Base-by-base conservation (phyloP, 2,113 vertebrate species). In the Protobothrops mucrosquamatus region DNA sequence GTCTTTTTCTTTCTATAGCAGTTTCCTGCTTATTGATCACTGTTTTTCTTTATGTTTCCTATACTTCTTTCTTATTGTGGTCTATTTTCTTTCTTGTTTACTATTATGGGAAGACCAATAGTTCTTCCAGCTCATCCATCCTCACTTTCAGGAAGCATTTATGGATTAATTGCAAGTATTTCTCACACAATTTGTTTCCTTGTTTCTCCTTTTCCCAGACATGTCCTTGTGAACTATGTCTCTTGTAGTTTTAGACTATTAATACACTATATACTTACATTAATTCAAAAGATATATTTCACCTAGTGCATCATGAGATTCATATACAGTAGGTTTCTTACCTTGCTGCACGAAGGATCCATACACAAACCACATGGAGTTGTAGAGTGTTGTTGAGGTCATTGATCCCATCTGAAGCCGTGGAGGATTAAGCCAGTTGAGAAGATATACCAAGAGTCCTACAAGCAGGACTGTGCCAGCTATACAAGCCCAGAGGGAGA, bases 321-420 rank as follows among this genome's bases (percentile, higher is more conserved):
- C 1, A 10, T 94, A 15, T 87, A 14, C 59, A 51, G 48, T 51
- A 51, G 48, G 91, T 93, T 93, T 23, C 98, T 98, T 98, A 99
- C 99, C 99, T 98, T 99, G 99, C 20, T 99, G 99, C 52, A 99
- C 99, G 93, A 99, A 99, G 92, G 99, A 99, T 95, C 99, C 99
- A 0, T 99, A 99, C 92, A 99, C 99, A 89, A 99, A 99, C 99
- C 99, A 99, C 99, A 99, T 99, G 97, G 99, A 99, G 96, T 99
- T 99, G 97, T 99, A 99, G 92, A 99, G 98, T 0, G 99, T 99
- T 29, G 99, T 99, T 8, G 99, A 99, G 2, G 99, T 99, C 97
- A 99, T 98, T 0, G 99, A 99, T 93, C 99, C 99, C 99, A 99
- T 99, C 95, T 99, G 99, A 69, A 99, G 98, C 23, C 99, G 98